Evolutionary conservation across 2,797 vertebrate genomes (phyloP).

Genomic region (Simalia tracyae): DNA sequence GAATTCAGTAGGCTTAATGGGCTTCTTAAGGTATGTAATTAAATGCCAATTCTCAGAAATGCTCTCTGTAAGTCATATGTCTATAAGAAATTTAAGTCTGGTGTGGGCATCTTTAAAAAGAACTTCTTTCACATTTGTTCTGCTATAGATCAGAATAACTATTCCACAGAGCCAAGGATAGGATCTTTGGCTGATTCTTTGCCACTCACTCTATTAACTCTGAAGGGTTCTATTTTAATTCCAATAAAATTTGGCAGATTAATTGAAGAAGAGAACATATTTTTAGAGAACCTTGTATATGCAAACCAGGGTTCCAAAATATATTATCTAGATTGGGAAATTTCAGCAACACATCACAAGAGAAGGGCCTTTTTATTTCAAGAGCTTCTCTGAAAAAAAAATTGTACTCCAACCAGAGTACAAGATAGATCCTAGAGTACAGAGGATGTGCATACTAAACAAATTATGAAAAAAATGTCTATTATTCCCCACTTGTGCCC

Average conservation of each 20-base stretch:
- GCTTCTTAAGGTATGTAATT: conserved; percentile 50
- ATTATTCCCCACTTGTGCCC: background rate
- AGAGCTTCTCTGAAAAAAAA: background rate
- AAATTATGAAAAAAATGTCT: background rate
- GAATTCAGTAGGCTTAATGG: conserved; percentile 9
- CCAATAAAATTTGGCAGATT: conserved; percentile 50
- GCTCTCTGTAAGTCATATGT: background rate
- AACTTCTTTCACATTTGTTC: conserved; percentile 28
- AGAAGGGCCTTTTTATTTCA: background rate
- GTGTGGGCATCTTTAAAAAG: conserved; percentile 29
- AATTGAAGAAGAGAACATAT: conserved; percentile 52
- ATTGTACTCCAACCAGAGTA: background rate
- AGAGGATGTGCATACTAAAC: background rate
- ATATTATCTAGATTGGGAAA: conserved; percentile 18
- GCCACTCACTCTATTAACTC: conserved; percentile 27
- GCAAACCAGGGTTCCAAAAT: background rate
- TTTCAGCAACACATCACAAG: background rate
- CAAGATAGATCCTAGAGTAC: background rate
- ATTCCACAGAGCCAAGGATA: conserved; percentile 40
- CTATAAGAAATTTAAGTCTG: conserved; percentile 30
- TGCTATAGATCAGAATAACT: conserved; percentile 41
- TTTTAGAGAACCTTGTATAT: conserved; percentile 45
- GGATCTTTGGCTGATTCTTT: conserved; percentile 38
- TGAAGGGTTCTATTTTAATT: conserved; percentile 15
- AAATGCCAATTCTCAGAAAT: conserved; percentile 44